These are phyloP conservation scores for Sipha maydis DNA, from an alignment of 2,888 invertebrate species.

Conservation along the genomic window DNA sequence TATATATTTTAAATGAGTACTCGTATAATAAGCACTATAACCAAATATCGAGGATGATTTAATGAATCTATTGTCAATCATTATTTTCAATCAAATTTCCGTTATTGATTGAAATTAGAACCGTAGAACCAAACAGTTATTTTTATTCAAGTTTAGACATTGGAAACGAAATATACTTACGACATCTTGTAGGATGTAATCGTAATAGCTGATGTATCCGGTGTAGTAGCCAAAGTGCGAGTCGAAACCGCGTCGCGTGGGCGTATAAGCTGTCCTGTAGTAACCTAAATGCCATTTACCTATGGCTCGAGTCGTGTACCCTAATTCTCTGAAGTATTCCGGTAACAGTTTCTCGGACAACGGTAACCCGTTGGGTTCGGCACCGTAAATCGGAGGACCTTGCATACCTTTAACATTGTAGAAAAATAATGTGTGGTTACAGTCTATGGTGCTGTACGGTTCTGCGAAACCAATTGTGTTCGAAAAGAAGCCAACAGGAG, in stretches of 20 bases:
- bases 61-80: too few species aligned
- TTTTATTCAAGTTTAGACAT: neutral
- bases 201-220: conserved; percentile 81
- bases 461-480: too few species aligned
- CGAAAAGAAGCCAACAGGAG: neutral
- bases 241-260: conserved; percentile 81
- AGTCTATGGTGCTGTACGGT: neutral
- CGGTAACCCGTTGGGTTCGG: conserved; percentile 79
- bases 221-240: conserved; percentile 83
- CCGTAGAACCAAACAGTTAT: neutral
- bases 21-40: too few species aligned
- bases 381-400: conserved; percentile 75
- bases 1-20: too few species aligned
- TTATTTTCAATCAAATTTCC: too few species aligned
- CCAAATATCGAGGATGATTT: too few species aligned
- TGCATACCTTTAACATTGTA: conserved; percentile 73
- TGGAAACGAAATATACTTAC: conserved; percentile 66
- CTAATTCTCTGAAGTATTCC: conserved; percentile 74
- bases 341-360: conserved; percentile 77
- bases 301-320: conserved; percentile 83
- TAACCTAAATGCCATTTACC: conserved; percentile 95
- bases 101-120: neutral
- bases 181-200: conserved; percentile 71
- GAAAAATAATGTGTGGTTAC: neutral
- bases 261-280: conserved; percentile 77